A percentile compares a stretch with the other conserved stretches of the same genome.
Conservation (phyloP, 2,113 vertebrate species). For the Pogona vitticeps region DNA sequence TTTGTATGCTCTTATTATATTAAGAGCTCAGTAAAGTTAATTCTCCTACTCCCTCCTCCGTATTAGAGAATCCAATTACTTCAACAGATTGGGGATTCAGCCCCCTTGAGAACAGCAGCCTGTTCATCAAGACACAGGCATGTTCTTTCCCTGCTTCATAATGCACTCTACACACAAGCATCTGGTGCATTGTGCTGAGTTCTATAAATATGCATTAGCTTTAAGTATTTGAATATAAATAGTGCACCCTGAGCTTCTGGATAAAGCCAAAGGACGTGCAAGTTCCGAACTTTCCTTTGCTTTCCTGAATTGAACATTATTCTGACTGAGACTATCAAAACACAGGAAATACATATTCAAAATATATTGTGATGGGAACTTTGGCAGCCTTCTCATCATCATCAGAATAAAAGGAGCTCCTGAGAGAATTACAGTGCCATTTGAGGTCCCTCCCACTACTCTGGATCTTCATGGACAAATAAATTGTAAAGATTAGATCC, state of each 20-base stretch:
- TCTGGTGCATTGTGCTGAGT: conserved; percentile 59
- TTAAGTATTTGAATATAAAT: conserved; percentile 68
- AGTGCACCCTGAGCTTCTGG: conserved; percentile 56
- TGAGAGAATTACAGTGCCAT: conserved; percentile 12
- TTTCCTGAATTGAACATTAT: conserved; percentile 40
- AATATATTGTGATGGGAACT: background rate
- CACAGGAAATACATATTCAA: conserved; percentile 19
- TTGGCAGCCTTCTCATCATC: conserved; percentile 15
- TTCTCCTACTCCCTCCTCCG: background rate
- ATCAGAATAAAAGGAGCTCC: conserved; percentile 4
- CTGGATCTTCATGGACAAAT: conserved; percentile 29
- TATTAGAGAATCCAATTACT: background rate
- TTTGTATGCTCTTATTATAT: background rate
- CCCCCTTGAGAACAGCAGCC: background rate
- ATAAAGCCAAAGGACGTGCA: conserved; percentile 45
- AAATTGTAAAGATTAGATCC: conserved; percentile 38
- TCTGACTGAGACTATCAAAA: conserved; percentile 5
- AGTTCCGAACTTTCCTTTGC: conserved; percentile 37
- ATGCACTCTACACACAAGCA: conserved; percentile 37
- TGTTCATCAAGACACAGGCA: conserved; percentile 6
- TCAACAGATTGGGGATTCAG: background rate
- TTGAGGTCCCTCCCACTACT: background rate
- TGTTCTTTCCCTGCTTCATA: conserved; percentile 20
- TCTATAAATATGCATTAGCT: conserved; percentile 69
- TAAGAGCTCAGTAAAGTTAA: background rate